Evolutionary conservation across 2,113 vertebrate species (phyloP).

Genomic region (Anser brachyrhynchus): DNA sequence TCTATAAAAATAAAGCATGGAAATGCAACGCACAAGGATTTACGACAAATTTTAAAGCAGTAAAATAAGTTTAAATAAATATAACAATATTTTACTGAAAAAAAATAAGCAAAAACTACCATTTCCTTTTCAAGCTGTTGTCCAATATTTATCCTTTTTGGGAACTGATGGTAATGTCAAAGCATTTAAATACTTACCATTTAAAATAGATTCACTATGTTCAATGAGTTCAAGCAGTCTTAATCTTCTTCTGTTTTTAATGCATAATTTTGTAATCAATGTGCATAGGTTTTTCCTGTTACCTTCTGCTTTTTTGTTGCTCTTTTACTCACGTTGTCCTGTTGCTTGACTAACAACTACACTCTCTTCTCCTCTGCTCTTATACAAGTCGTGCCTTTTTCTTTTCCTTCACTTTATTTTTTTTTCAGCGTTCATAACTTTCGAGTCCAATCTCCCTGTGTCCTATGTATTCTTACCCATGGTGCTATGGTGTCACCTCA

Average conservation of each 20-base stretch:
- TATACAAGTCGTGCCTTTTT: neutral
- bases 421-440: neutral
- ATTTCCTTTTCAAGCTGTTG: neutral
- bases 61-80: neutral
- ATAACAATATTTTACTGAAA: neutral
- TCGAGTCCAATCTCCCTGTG: neutral
- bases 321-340: neutral
- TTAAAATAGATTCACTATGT: neutral
- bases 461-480: neutral
- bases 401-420: neutral
- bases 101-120: rapidly evolving
- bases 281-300: neutral
- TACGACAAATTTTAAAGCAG: neutral
- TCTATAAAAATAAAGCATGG: neutral
- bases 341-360: neutral
- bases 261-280: neutral
- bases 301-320: neutral
- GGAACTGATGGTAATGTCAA: neutral
- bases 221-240: neutral
- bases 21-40: neutral
- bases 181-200: neutral
- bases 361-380: neutral
- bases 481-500: neutral
- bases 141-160: neutral
- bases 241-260: neutral